Percentiles rank a stretch among this genome's conserved stretches.
These are phyloP conservation scores for Saguinus imperator DNA, from an alignment of 2,113 vertebrate species.

Conservation along the genomic window DNA sequence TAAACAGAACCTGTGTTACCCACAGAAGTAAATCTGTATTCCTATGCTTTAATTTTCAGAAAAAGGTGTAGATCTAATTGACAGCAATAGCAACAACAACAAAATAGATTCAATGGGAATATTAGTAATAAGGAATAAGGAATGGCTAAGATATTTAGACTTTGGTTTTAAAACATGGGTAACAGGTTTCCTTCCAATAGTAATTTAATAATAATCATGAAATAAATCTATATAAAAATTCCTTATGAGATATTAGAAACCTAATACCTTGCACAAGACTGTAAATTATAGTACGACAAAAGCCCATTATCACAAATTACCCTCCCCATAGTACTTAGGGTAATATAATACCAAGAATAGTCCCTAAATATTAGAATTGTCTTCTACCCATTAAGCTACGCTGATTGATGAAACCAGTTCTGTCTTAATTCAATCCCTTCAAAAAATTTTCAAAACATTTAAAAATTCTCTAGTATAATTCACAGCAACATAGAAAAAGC, in stretches of 20 bases:
- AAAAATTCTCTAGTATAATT: background rate
- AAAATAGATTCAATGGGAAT: background rate
- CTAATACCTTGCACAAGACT: background rate
- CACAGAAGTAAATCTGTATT: background rate
- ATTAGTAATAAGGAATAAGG: background rate
- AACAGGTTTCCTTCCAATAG: background rate
- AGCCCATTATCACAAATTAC: background rate
- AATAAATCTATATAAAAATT: background rate
- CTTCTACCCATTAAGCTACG: background rate
- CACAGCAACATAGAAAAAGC: background rate
- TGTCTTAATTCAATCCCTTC: background rate
- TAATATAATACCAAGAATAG: background rate
- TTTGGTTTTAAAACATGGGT: slow-evolving; percentile 22
- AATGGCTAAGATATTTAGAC: background rate
- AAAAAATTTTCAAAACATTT: slow-evolving; percentile 6
- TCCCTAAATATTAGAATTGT: background rate
- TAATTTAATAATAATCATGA: background rate
- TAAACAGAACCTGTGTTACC: background rate
- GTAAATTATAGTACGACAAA: background rate
- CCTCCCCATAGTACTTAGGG: background rate
- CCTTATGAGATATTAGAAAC: slow-evolving; percentile 17
- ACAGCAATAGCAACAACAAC: background rate
- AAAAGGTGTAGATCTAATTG: background rate
- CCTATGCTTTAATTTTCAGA: background rate
- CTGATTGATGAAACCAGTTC: background rate